Evolutionary conservation across 2,797 vertebrate species (phyloP).

Genomic region (Naso thynnoides): DNA sequence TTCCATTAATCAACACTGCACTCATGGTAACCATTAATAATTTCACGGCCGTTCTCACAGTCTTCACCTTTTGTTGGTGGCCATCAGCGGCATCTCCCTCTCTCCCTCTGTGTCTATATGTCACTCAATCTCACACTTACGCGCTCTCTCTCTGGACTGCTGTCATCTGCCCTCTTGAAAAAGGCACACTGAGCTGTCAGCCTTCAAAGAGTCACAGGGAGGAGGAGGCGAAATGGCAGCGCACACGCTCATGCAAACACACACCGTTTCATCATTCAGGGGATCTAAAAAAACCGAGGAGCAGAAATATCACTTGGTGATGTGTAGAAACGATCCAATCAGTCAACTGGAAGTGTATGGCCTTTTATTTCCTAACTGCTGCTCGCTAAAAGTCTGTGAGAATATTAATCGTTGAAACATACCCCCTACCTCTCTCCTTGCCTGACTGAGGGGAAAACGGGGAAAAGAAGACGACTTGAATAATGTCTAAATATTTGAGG

Average conservation of each 20-base stretch:
- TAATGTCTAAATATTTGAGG: conserved; percentile 83
- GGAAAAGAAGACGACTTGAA: conserved; percentile 64
- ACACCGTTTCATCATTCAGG: conserved; percentile 65
- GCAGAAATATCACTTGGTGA: conserved; percentile 76
- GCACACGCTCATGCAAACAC: conserved; percentile 33
- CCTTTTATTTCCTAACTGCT: conserved; percentile 80
- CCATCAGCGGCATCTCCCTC: conserved; percentile 28
- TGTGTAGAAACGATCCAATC: conserved; percentile 81
- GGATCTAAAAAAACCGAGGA: conserved; percentile 61
- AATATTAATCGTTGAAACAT: conserved; percentile 77
- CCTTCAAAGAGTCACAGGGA: conserved; percentile 61
- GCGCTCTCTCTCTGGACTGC: conserved; percentile 32
- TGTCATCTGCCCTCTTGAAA: conserved; percentile 58
- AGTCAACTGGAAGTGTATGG: conserved; percentile 75
- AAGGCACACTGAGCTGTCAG: conserved; percentile 68
- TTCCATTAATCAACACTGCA: conserved; percentile 62
- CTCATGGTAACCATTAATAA: conserved; percentile 60
- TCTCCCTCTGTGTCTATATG: background rate
- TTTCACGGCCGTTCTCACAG: conserved; percentile 33
- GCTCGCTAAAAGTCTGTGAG: conserved; percentile 67
- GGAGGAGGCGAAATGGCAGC: conserved; percentile 46
- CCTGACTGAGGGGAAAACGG: conserved; percentile 53
- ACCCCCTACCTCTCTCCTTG: conserved; percentile 48
- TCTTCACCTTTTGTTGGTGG: conserved; percentile 52
- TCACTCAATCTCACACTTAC: background rate